phyloP scores from a whole-genome alignment of 2,113 vertebrate genomes.

The Lepus europaeus region DNA sequence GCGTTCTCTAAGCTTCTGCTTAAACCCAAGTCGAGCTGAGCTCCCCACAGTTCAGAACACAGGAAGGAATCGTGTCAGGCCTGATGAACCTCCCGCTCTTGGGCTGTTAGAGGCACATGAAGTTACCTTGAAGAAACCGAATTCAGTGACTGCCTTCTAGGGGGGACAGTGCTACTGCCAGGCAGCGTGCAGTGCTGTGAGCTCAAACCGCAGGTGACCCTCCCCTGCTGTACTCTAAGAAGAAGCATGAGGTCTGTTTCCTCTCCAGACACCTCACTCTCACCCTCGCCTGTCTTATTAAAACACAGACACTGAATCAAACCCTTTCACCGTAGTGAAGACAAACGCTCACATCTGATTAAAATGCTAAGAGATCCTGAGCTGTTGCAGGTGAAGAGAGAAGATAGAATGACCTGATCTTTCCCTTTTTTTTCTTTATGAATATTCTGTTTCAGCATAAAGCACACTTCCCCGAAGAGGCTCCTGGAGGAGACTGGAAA shows the following conservation, averaged over 20 bases:
- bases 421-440: conserved; percentile 66
- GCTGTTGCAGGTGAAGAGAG: conserved; percentile 70
- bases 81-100: conserved; percentile 51
- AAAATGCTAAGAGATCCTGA: conserved; percentile 79
- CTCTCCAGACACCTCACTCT: not conserved
- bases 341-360: conserved; percentile 59
- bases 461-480: conserved; percentile 81
- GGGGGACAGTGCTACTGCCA: conserved; percentile 23
- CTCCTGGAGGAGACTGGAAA: conserved; percentile 74
- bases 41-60: not conserved
- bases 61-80: conserved; percentile 78
- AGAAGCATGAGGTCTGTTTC: not conserved
- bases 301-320: conserved; percentile 36
- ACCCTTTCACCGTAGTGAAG: conserved; percentile 54
- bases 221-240: conserved; percentile 41
- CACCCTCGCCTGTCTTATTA: conserved; percentile 19
- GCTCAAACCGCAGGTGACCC: conserved; percentile 46
- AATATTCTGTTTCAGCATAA: conserved; percentile 78
- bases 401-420: conserved; percentile 12
- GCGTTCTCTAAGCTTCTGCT: conserved; percentile 76
- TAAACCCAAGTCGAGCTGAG: conserved; percentile 31
- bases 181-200: conserved; percentile 66
- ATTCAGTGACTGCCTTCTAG: conserved; percentile 48
- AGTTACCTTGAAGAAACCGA: conserved; percentile 56
- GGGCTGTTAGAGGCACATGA: conserved; percentile 59